Percentiles rank a stretch among this genome's conserved stretches.
phyloP scores from a whole-genome alignment of 2,888 invertebrate species.

The Andrena marginata region DNA sequence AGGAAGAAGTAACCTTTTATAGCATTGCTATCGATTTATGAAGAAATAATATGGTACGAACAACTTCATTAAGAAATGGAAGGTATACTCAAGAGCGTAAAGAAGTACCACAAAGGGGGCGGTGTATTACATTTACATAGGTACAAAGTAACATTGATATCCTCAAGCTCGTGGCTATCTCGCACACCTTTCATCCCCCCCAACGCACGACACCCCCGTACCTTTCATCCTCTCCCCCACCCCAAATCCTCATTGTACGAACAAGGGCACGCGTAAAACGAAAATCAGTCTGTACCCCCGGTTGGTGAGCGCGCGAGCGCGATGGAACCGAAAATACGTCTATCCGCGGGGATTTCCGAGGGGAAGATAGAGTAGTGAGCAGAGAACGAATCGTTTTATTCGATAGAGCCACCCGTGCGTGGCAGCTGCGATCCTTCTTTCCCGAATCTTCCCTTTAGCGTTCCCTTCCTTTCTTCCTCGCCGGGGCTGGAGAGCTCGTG shows the following conservation, averaged over 20 bases:
- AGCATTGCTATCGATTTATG: too few relatives aligned
- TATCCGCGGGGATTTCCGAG: conserved; percentile 42
- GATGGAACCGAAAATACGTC: conserved; percentile 39
- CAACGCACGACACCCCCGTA: too few relatives aligned
- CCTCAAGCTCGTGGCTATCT: too few relatives aligned
- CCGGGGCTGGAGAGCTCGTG: conserved; percentile 18
- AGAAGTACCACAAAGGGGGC: too few relatives aligned
- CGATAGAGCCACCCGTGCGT: conserved; percentile 72
- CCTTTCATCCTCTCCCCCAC: background rate
- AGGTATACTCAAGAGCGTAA: too few relatives aligned
- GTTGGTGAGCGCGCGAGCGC: conserved; percentile 13
- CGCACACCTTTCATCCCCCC: too few relatives aligned
- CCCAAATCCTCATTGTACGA: background rate
- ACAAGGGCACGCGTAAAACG: conserved; percentile 28
- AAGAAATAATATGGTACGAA: too few relatives aligned
- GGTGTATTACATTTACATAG: too few relatives aligned
- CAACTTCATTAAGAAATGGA: too few relatives aligned
- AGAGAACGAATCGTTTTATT: conserved; percentile 69
- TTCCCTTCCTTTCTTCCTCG: conserved; percentile 57
- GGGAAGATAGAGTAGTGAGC: conserved; percentile 30
- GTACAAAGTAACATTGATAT: too few relatives aligned
- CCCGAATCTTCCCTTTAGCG: conserved; percentile 58
- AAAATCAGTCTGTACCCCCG: background rate
- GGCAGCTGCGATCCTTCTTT: conserved; percentile 76
- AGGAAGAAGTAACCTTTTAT: too few relatives aligned